Percentiles rank a stretch among this genome's conserved stretches.
These are phyloP conservation scores for Paguma larvata DNA, from an alignment of 2,797 vertebrate genomes.

Conservation along the genomic window DNA sequence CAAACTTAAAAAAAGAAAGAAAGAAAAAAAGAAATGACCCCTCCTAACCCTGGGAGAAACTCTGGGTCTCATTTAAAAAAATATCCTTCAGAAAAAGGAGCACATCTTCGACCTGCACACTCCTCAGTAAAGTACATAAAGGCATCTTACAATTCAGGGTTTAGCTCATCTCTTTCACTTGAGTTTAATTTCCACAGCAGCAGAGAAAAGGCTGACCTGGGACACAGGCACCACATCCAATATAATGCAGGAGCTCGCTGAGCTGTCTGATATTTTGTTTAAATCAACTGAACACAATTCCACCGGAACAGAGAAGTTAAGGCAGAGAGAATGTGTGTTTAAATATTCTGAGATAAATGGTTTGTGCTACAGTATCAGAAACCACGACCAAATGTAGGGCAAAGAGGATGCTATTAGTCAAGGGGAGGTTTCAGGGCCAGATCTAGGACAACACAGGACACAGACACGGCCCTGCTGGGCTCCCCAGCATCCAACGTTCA, in stretches of 20 bases:
- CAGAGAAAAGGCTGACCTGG: background rate
- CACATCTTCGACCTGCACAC: background rate
- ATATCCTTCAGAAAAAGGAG: background rate
- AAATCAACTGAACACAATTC: slow-evolving; percentile 16
- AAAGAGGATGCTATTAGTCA: background rate
- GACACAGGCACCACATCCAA: background rate
- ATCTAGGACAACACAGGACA: background rate
- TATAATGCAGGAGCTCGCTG: background rate
- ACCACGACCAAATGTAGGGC: background rate
- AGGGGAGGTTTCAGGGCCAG: too few species aligned
- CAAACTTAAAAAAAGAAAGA: too few species aligned
- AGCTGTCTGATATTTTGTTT: slow-evolving; percentile 31
- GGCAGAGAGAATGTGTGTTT: slow-evolving; percentile 3
- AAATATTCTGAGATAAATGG: slow-evolving; percentile 34
- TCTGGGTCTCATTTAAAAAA: background rate
- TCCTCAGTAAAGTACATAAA: background rate
- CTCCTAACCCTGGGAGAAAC: background rate
- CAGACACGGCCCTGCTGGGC: background rate
- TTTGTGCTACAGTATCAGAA: background rate
- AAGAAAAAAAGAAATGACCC: too few species aligned
- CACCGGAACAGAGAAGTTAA: background rate
- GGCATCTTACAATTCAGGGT: background rate
- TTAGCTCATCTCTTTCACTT: background rate
- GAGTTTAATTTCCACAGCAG: background rate
- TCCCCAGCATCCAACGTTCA: background rate